Evolutionary conservation across 2,797 vertebrate species (phyloP), one percentile per base, ranked within the genome.

Genomic region (Acipenser oxyrinchus): DNA sequence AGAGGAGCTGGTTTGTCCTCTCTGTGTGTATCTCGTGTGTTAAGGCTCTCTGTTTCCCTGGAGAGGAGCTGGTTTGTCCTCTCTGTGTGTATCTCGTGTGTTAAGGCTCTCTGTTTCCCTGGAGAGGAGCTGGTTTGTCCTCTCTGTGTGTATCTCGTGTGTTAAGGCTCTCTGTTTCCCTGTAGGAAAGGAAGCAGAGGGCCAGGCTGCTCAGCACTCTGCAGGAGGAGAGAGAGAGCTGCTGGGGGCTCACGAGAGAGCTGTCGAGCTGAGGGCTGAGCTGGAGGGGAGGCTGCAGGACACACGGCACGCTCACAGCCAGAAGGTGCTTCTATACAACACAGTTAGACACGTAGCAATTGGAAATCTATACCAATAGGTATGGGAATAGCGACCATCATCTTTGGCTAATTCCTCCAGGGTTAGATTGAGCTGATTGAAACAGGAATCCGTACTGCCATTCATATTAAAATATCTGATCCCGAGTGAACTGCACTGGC

Each of bases 141-240:
- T 37, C 23, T 37, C 23, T 37, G 23, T 59, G 58, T 65, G 65
- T 23, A 63, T 66, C 51, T 63, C n/a, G 51, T 68, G 48, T 70
- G 66, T 37, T 37, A 37, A 37, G 23, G 1, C 23, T 37, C 23
- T 37, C 23, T 37, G 4, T 37, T 37, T 37, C 71, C 0, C 10
- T 70, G 1, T 69, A 96, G 94, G 92, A 93, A 79, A 72, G 70
- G 0, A 76, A 66, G 70, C 88, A 89, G 76, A 87, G 89, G 68
- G 74, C 85, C 0, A 77, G 81, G 51, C 69, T 91, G 72, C 62
- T 86, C 9, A 82, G 73, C 0, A 70, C 76, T 5, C 82, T 91
- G 73, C 83, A 76, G 0, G 72, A 81, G 0, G 92, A 94, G 75
- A 72, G 76, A 49, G 81, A 75, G 12, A 83, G 72, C 78, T 95